Base-by-base conservation (phyloP, 2,888 invertebrate species). In the Melieria omissa region DNA sequence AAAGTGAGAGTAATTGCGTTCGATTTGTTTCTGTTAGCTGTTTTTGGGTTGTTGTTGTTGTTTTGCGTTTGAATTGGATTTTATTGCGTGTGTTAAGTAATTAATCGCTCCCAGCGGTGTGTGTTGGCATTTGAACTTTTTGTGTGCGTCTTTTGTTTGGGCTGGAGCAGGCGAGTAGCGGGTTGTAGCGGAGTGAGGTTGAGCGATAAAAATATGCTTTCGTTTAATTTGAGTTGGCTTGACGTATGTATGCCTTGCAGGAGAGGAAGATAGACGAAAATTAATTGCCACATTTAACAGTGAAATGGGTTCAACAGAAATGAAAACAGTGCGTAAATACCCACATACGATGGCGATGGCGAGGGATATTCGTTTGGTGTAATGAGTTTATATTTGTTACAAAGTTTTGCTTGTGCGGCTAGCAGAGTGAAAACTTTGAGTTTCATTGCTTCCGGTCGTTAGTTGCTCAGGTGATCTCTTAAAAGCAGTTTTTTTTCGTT, bases 101-200 rank as follows among this genome's bases (percentile, higher is more conserved):
- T 83, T 83, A 82, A 82, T 83, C 73, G 82, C 77, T 76, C 82
- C 82, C 83, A 83, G 80, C 77, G 83, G 83, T 74, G 77, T 14
- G 42, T 54, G 63, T 29, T 29, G 29, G 29, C 29, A 29, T 29
- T 29, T 29, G 29, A 29, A 1, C 29, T 29, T 29, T 29, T 29
- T 29, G 29, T 29, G 29, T 29, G 29, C 29, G 29, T 2, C 29
- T 29, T 29, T 29, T 16, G 16, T 16, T 29, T 29, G 29, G 29
- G 29, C 29, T 29, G 2, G 1, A 29, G 29, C 29, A 29, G 3
- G 29, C 29, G 29, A 29, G 29, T 29, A 29, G 29, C 29, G 29
- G 29, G 29, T 29, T 29, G 29, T 29, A 29, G 29, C 29, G 29
- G 29, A 29, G 29, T 29, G 29, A 3, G 29, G 29, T 42, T 54